Conservation (phyloP, 2,113 vertebrate species). For the Heterocephalus glaber region DNA sequence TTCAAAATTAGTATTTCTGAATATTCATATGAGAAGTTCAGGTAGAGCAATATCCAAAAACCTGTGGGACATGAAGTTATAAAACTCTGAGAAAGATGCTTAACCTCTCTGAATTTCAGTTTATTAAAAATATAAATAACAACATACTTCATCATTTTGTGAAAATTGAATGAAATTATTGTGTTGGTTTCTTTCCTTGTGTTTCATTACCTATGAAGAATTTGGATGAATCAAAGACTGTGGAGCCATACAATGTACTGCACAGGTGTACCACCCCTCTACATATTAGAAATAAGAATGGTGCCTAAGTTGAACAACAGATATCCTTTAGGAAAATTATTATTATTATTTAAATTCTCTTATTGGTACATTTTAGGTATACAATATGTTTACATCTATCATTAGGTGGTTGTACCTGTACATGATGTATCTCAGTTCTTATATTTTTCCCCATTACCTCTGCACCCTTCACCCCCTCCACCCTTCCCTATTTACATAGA, state of each 20-base stretch:
- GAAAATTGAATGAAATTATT: constrained; percentile 34
- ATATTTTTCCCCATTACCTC: too few relatives aligned
- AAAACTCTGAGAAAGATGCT: background rate
- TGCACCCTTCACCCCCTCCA: too few relatives aligned
- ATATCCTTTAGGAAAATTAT: background rate
- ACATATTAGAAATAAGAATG: background rate
- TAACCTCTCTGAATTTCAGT: background rate
- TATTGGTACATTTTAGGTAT: too few relatives aligned
- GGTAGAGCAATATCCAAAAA: background rate
- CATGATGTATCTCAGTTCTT: too few relatives aligned
- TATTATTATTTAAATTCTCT: too few relatives aligned
- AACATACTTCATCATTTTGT: background rate
- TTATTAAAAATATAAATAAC: constrained; percentile 38
- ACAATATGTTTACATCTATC: too few relatives aligned
- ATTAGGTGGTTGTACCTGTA: too few relatives aligned
- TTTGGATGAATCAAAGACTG: background rate
- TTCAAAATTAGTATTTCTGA: constrained; percentile 6
- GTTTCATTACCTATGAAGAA: background rate
- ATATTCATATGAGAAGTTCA: constrained; percentile 9
- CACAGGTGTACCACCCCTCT: background rate
- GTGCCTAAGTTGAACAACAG: background rate
- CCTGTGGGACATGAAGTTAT: background rate
- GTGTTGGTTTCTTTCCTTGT: background rate
- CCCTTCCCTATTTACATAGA: too few relatives aligned
- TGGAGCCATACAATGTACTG: background rate